phyloP scores from a whole-genome alignment of 2,113 vertebrate species.

The Dendrocopos noguchii region DNA sequence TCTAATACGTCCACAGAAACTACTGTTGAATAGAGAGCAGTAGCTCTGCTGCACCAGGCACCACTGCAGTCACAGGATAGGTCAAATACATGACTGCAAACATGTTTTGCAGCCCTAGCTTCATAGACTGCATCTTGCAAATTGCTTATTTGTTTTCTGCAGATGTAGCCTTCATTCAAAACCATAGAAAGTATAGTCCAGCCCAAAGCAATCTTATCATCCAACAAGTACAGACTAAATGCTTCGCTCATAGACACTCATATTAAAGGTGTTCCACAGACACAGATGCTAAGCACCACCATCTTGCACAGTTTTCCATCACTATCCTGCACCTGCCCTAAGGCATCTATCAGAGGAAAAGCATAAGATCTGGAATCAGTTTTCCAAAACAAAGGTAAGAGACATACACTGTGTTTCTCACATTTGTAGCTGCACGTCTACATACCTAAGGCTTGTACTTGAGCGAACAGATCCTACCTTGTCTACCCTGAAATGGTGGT shows the following conservation, averaged over 20 bases:
- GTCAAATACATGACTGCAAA: background rate
- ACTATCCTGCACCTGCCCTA: background rate
- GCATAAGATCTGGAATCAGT: background rate
- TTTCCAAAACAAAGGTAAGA: background rate
- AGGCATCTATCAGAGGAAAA: background rate
- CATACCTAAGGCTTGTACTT: background rate
- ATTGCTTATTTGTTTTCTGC: background rate
- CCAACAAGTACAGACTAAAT: rapidly evolving
- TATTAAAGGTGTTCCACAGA: background rate
- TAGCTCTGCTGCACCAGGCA: background rate
- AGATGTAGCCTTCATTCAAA: background rate
- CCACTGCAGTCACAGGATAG: background rate
- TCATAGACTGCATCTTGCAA: background rate
- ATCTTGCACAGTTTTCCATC: background rate
- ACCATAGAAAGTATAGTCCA: background rate
- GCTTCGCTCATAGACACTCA: background rate
- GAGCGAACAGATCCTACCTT: background rate
- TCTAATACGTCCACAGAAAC: background rate
- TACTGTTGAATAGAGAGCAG: background rate
- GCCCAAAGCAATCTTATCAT: background rate
- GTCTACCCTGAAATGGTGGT: background rate
- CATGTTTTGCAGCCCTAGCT: background rate
- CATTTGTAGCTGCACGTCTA: rapidly evolving
- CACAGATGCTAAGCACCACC: background rate
- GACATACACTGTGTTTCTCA: background rate